Base-by-base conservation (phyloP, 2,888 invertebrate genomes). In the Nemurella pictetii region DNA sequence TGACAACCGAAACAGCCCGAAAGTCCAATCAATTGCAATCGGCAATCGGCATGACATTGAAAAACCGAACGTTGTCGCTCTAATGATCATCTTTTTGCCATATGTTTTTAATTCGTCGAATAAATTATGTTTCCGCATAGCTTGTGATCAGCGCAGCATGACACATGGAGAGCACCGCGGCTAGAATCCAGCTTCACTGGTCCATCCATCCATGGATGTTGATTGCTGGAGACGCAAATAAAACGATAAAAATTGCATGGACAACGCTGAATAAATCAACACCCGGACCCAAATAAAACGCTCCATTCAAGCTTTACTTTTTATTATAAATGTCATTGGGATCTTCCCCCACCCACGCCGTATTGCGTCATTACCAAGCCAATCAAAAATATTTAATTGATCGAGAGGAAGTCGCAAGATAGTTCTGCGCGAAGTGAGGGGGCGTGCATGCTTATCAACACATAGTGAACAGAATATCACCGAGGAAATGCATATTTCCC, bases 51-150 rank as follows among this genome's bases (percentile, higher is more conserved):
- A 15, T 75, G 75, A 75, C 75, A 75, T 75, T 75, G 75, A 75
- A 26, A 75, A 75, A 2, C 15, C 26, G 1, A 75, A 75, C 55
- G 12, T 20, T 55, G 55, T 1, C 55, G 9, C 55, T 12, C 55
- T 55, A 55, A 55, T 55, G 55, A 55, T 55, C 3, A 55, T 55
- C 20, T 55, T 75, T 75, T 75, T 25, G 12, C 2, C 7, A 20
- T 75, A 25, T 28, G 7, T 75, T 27, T 27, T 75, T 20, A 28
- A 27, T 75, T 27, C 28, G 26, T 25, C 9, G 26, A 25, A 26
- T 26, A 27, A 75, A 75, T 75, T 26, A 75, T 75, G 75, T 75
- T 75, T 75, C 75, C 75, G 75, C 75, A 75, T 75, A 20, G n/a
- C 75, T 75, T 12, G 75, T 25, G 75, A 75, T 27, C 75, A 75